These are phyloP conservation scores for Himalopsyche kuldschensis DNA, from an alignment of 2,888 invertebrate genomes.

Conservation along the genomic window DNA sequence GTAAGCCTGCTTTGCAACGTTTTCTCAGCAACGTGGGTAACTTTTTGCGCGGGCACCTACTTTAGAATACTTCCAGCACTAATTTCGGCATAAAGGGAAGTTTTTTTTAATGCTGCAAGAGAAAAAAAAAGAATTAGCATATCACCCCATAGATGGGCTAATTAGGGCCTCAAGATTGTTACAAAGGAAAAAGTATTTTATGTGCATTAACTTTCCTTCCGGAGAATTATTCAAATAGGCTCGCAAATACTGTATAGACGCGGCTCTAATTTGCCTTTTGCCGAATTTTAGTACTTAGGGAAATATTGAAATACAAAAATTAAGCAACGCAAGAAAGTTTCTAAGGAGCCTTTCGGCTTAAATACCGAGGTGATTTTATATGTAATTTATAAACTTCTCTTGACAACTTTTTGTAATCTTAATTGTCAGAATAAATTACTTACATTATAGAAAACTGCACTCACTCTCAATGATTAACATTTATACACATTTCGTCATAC, in stretches of 20 bases:
- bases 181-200: slow-evolving; percentile 38
- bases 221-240: slow-evolving; percentile 38
- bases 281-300: background rate
- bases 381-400: background rate
- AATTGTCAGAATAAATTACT: too few relatives aligned
- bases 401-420: too few relatives aligned
- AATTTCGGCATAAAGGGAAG: slow-evolving; percentile 37
- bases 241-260: slow-evolving; percentile 17
- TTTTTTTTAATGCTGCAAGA: slow-evolving; percentile 21
- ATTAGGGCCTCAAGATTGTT: slow-evolving; percentile 32
- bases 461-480: too few relatives aligned
- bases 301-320: slow-evolving; percentile 2
- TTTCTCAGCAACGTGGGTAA: slow-evolving; percentile 19
- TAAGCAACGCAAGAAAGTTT: background rate
- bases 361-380: background rate
- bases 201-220: slow-evolving; percentile 38
- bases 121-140: slow-evolving; percentile 38
- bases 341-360: background rate
- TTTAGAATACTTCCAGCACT: slow-evolving; percentile 17
- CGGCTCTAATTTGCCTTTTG: slow-evolving; percentile 6
- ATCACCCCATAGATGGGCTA: slow-evolving; percentile 39
- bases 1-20: slow-evolving; percentile 19
- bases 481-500: too few relatives aligned
- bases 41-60: slow-evolving; percentile 21
- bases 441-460: too few relatives aligned